phyloP scores from a whole-genome alignment of 2,888 invertebrate genomes.

The Melitaea athalia region DNA sequence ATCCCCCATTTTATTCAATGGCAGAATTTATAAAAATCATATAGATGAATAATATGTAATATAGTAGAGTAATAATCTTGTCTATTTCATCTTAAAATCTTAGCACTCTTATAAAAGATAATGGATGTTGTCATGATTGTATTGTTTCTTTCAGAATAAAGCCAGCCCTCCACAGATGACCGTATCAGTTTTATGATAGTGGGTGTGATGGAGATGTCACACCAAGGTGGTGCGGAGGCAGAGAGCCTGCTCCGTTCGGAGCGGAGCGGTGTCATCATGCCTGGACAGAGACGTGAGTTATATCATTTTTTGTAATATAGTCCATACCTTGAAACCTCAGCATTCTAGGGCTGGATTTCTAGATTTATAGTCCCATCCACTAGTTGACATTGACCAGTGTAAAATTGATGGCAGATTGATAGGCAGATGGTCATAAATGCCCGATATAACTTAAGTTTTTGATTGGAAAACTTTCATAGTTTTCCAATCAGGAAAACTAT shows the following conservation, averaged over 20 bases:
- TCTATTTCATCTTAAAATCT: too few relatives aligned
- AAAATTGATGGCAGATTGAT: too few relatives aligned
- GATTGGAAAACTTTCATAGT: too few relatives aligned
- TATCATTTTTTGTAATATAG: neutral
- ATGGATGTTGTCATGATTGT: constrained; percentile 46
- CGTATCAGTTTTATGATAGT: constrained; percentile 69
- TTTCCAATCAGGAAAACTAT: too few relatives aligned
- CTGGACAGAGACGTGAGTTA: constrained; percentile 61
- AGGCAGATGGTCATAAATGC: too few relatives aligned
- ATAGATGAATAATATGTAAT: too few relatives aligned
- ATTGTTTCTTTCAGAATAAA: constrained; percentile 42
- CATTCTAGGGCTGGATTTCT: neutral
- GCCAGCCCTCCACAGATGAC: constrained; percentile 57
- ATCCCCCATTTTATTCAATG: too few relatives aligned
- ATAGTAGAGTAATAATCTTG: too few relatives aligned
- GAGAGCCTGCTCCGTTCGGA: constrained; percentile 74
- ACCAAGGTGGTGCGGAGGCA: constrained; percentile 72
- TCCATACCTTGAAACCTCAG: neutral
- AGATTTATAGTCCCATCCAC: too few relatives aligned
- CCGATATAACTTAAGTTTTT: too few relatives aligned
- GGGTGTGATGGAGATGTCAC: constrained; percentile 72
- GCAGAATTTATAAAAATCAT: too few relatives aligned
- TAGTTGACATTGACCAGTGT: too few relatives aligned
- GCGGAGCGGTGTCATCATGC: constrained; percentile 65
- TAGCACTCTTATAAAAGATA: neutral